A percentile compares a stretch with the other conserved stretches of the same genome.
Conservation (phyloP, 2,888 invertebrate genomes). For the Yponomeuta sedellus region DNA sequence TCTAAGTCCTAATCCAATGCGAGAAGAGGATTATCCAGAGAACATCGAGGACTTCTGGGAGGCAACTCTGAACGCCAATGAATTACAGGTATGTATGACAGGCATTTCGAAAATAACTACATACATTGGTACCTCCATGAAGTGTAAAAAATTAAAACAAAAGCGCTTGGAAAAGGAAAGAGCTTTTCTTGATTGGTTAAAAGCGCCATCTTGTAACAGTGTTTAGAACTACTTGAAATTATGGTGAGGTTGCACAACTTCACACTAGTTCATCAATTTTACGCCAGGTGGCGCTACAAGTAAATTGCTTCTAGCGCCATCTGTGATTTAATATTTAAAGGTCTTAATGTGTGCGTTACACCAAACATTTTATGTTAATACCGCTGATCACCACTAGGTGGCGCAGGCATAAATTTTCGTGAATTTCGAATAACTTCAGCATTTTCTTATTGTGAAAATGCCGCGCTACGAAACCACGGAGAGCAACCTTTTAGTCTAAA, state of each 20-base stretch:
- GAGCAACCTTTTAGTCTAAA: conserved; percentile 1
- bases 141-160: too few species aligned
- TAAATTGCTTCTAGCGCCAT: neutral
- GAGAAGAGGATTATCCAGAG: conserved; percentile 62
- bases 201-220: conserved; percentile 24
- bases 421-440: neutral
- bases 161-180: too few species aligned
- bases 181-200: neutral
- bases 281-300: neutral
- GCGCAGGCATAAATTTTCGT: neutral
- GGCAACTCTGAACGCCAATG: conserved; percentile 37
- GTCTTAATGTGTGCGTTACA: neutral
- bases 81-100: conserved; percentile 43
- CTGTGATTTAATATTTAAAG: neutral
- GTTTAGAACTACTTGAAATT: neutral
- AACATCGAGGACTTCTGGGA: conserved; percentile 70
- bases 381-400: neutral
- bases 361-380: neutral
- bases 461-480: neutral
- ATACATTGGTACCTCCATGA: too few species aligned
- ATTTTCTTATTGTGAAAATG: neutral
- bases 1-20: conserved; percentile 60
- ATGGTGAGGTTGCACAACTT: too few species aligned
- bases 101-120: too few species aligned
- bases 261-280: too few species aligned